A percentile compares a stretch with the other conserved stretches of the same genome.
Evolutionary conservation across 2,888 invertebrate species (phyloP).

Genomic region (Gandaritis pyraliata): DNA sequence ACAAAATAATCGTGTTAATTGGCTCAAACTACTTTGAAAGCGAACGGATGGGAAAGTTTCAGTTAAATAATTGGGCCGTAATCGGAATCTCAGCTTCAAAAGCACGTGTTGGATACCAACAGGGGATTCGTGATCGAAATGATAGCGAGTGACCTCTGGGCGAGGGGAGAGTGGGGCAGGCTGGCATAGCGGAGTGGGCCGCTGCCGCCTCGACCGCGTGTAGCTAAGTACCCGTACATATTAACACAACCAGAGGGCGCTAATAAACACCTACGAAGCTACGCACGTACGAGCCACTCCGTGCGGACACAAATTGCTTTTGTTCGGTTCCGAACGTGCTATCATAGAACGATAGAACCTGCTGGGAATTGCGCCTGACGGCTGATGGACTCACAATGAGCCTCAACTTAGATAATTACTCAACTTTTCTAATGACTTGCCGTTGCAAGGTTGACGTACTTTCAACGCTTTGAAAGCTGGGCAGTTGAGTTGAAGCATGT

Average conservation of each 20-base stretch:
- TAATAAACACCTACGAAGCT: constrained; percentile 79
- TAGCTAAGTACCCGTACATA: constrained; percentile 50
- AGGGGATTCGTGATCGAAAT: constrained; percentile 68
- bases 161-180: constrained; percentile 57
- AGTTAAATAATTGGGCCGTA: constrained; percentile 61
- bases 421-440: constrained; percentile 58
- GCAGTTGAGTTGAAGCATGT: constrained; percentile 29
- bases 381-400: constrained; percentile 70
- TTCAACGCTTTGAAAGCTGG: constrained; percentile 36
- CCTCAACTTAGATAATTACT: constrained; percentile 60
- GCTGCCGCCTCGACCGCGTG: constrained; percentile 40
- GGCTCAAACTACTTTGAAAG: constrained; percentile 38
- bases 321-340: constrained; percentile 75
- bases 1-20: constrained; percentile 37
- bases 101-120: constrained; percentile 57
- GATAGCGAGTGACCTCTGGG: constrained; percentile 68
- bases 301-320: constrained; percentile 82
- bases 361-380: constrained; percentile 61
- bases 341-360: constrained; percentile 48
- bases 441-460: constrained; percentile 49
- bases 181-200: constrained; percentile 37
- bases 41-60: constrained; percentile 45
- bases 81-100: constrained; percentile 47
- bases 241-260: constrained; percentile 64
- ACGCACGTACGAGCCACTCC: constrained; percentile 71